Evolutionary conservation across 2,113 vertebrate genomes (phyloP), one percentile per base, ranked within the genome.

Genomic region (Calypte anna): DNA sequence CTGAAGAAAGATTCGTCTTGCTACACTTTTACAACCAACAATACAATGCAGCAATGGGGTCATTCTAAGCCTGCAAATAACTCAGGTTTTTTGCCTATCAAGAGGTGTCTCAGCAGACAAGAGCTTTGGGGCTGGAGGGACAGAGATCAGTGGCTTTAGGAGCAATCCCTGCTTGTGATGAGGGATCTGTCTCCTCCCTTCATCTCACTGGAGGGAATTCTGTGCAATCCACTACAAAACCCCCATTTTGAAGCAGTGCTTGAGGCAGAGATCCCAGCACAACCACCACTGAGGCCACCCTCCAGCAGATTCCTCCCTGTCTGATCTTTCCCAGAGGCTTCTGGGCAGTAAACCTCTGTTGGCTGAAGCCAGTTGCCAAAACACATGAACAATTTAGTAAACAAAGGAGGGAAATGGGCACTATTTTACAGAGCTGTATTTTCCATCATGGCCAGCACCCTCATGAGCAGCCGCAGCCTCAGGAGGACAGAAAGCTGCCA

Each of bases 1-100:
- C 33, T 33, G 33, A 33, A 33, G 33, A 33, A 33, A 33, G 33
- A 33, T 33, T 33, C 33, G 33, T 33, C 33, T 33, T 33, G 33
- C 33, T 33, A 33, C 33, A 90, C 69, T 92, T 95, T 94, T 85
- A 92, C 72, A 91, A 30, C 55, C 55, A 74, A 20, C 43, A 94
- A 66, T 82, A 77, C 90, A 95, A 90, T 59, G 75, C 48, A 80
- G 58, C 0, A 0, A 24, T 74, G 70, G 63, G 78, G 75, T 74
- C 89, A n/a, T 85, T 80, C 77, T 21, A 25, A 25, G 50, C 54
- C 58, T 87, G 78, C 50, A 74, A 73, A 81, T 43, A 74, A 90
- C 18, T 88, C n/a, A 55, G 6, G 25, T 69, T 6, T 28, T 69
- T 91, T 55, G 54, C 70, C 51, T 62, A 53, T 80, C 57, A 62